phyloP scores from a whole-genome alignment of 2,797 vertebrate genomes.

The Brachymystax lenok region DNA sequence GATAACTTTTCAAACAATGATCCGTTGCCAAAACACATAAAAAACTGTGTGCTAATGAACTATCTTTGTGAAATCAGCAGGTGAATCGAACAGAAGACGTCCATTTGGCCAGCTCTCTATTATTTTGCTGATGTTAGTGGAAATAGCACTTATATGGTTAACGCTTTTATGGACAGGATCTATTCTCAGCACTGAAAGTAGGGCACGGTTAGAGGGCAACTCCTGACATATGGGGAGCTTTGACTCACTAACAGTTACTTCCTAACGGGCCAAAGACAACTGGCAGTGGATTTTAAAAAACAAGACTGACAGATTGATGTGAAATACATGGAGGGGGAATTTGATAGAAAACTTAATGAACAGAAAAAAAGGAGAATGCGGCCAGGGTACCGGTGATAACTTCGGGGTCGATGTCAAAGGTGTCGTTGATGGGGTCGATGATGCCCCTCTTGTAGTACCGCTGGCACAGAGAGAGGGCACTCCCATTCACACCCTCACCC shows the following conservation, averaged over 20 bases:
- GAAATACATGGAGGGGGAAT: not conserved
- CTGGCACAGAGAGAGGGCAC: conserved; percentile 85
- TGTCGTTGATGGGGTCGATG: conserved; percentile 91
- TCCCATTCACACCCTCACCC: conserved; percentile 67
- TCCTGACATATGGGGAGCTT: conserved; percentile 23
- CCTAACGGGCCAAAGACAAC: conserved; percentile 12
- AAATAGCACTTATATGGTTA: not conserved
- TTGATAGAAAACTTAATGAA: not conserved
- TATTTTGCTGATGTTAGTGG: not conserved
- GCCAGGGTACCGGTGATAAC: conserved; percentile 77
- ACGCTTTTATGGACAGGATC: too few species aligned
- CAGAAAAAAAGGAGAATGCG: not conserved
- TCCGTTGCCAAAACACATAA: not conserved
- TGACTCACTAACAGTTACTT: conserved; percentile 35
- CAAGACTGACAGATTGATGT: not conserved
- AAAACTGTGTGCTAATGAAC: not conserved
- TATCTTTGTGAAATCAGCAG: conserved; percentile 28
- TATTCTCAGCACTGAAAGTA: too few species aligned
- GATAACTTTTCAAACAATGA: not conserved
- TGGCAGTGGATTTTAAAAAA: not conserved
- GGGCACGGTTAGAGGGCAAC: too few species aligned
- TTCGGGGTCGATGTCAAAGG: conserved; percentile 88
- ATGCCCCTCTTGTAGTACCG: conserved; percentile 80
- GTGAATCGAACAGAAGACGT: conserved; percentile 27
- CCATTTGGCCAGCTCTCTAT: conserved; percentile 16